Base-by-base conservation (phyloP, 2,113 vertebrate genomes). In the Notechis scutatus region DNA sequence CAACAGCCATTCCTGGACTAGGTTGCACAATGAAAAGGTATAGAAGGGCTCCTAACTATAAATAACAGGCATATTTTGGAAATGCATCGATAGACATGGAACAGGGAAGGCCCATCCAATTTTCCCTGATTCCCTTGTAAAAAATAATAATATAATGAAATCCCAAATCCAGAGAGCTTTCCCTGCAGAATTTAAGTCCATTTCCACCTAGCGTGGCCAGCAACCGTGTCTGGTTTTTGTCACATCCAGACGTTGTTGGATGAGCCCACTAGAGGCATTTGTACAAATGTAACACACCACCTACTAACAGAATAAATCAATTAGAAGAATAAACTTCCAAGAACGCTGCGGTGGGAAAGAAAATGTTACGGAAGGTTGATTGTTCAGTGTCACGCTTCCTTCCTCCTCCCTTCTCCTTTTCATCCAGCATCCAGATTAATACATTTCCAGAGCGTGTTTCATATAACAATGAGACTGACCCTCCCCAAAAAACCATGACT, bases 131-230 rank as follows among this genome's bases (percentile, higher is more conserved):
- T 96, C 94, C 85, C 50, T 74, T 74, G 64, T 69, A 90, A 89
- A 85, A 52, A 64, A n/a, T 1, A 64, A 26, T 1, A n/a, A n/a
- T 1, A 29, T 1, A 29, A 26, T 3, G 4, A 61, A 56, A 57
- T 2, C 1, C 59, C 11, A 64, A 64, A 87, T 94, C 87, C 87
- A 89, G 92, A 47, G 89, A 45, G 86, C n/a, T 93, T 94, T 95
- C 95, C 90, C 94, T 91, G 6, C 55, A 90, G 91, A 92, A 87
- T 93, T 96, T 94, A 95, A 96, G 95, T 94, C 45, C 92, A 90
- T 96, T 95, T 34, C 92, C 45, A 24, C 86, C 85, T 88, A 93
- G 93, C 88, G 81, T 94, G 94, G 93, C 69, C 96, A 81, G 47
- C 94, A 54, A 90, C 24, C 1, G 20, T 34, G 74, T 93, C 94